A percentile compares a stretch with the other conserved stretches of the same genome.
Evolutionary conservation across 2,797 vertebrate genomes (phyloP).

Genomic region (Urosaurus nigricauda): DNA sequence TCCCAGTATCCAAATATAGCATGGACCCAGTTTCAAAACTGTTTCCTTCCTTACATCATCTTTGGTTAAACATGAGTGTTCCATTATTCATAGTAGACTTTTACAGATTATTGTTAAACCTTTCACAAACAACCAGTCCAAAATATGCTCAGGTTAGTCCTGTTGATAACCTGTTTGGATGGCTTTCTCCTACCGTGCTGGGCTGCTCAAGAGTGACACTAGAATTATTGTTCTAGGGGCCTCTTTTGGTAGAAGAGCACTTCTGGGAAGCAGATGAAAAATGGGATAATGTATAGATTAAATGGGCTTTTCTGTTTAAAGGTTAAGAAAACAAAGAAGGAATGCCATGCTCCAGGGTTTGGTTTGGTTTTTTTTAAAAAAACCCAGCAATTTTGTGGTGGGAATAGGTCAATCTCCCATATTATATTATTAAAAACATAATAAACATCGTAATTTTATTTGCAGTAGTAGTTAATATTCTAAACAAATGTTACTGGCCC

Average conservation of each 20-base stretch:
- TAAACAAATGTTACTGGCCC: slow-evolving; percentile 77
- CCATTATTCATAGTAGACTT: slow-evolving; percentile 63
- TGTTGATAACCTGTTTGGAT: slow-evolving; percentile 68
- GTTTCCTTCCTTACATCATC: slow-evolving; percentile 71
- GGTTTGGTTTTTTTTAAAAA: background rate
- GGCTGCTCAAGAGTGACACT: slow-evolving; percentile 72
- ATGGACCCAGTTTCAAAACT: slow-evolving; percentile 76
- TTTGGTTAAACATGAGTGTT: slow-evolving; percentile 60
- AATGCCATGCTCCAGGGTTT: slow-evolving; percentile 3
- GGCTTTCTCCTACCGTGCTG: slow-evolving; percentile 63
- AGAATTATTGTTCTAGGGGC: slow-evolving; percentile 67
- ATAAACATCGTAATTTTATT: slow-evolving; percentile 71
- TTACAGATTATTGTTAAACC: slow-evolving; percentile 68
- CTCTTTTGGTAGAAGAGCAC: slow-evolving; percentile 69
- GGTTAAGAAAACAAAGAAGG: slow-evolving; percentile 47
- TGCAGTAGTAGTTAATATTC: slow-evolving; percentile 74
- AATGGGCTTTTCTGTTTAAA: slow-evolving; percentile 50
- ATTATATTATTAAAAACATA: slow-evolving; percentile 55
- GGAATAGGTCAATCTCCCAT: slow-evolving; percentile 55
- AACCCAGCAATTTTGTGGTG: slow-evolving; percentile 37
- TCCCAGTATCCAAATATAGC: slow-evolving; percentile 83
- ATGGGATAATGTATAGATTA: slow-evolving; percentile 57
- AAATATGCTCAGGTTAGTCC: slow-evolving; percentile 55
- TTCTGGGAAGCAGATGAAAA: slow-evolving; percentile 69
- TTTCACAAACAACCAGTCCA: slow-evolving; percentile 52